Conservation (phyloP, 2,888 invertebrate species). For the Timema cristinae region DNA sequence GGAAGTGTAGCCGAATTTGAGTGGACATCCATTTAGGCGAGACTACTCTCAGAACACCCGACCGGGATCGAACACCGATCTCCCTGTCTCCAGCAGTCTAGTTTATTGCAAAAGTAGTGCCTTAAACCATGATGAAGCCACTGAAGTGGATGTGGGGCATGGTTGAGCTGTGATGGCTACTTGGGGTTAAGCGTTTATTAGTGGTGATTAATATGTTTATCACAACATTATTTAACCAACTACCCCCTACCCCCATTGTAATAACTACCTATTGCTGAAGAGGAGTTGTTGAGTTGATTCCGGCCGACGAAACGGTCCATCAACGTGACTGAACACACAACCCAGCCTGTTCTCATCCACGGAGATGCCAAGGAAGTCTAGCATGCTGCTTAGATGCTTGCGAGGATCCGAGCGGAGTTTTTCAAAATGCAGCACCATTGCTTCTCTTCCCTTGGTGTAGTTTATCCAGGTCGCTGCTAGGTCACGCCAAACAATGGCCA, state of each 20-base stretch:
- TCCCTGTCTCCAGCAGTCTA: too few species aligned
- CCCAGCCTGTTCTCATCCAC: conserved; percentile 36
- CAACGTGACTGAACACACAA: conserved; percentile 37
- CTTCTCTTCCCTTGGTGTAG: conserved; percentile 30
- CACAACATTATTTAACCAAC: neutral
- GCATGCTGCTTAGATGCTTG: conserved; percentile 34
- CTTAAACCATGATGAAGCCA: too few species aligned
- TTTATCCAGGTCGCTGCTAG: conserved; percentile 33
- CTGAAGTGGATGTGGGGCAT: too few species aligned
- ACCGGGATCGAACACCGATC: too few species aligned
- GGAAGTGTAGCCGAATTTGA: too few species aligned
- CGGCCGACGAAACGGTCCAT: conserved; percentile 37
- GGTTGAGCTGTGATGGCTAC: too few species aligned
- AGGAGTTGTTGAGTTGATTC: conserved; percentile 28
- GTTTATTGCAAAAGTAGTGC: too few species aligned
- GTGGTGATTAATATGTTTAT: too few species aligned
- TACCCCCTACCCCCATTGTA: neutral
- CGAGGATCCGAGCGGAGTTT: conserved; percentile 37
- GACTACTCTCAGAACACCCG: too few species aligned
- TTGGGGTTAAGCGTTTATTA: too few species aligned
- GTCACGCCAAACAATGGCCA: conserved; percentile 32
- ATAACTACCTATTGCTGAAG: conserved; percentile 27
- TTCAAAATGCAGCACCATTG: conserved; percentile 40
- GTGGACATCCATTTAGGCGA: too few species aligned
- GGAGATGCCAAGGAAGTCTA: conserved; percentile 37